Evolutionary conservation across 2,797 vertebrate genomes (phyloP).

Genomic region (Smutsia gigantea): DNA sequence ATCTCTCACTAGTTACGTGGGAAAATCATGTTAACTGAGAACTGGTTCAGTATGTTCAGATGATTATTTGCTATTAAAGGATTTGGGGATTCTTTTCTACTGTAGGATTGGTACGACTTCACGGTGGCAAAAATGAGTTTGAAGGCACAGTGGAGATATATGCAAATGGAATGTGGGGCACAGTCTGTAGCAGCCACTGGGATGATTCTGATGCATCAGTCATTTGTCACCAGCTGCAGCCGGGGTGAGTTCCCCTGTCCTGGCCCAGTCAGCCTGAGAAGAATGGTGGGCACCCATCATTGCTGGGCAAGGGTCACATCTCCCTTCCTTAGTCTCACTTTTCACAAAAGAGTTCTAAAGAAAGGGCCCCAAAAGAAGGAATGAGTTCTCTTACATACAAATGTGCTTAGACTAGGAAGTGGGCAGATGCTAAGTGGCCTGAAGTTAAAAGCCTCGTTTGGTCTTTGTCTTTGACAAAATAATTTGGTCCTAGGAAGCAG

Average conservation of each 20-base stretch:
- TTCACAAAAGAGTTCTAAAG: neutral
- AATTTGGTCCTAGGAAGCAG: neutral
- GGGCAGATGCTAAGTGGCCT: neutral
- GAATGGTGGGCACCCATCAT: too few species aligned
- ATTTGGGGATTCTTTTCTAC: neutral
- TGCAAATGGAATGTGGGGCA: constrained; percentile 91
- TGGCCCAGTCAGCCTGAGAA: neutral
- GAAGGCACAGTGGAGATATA: constrained; percentile 94
- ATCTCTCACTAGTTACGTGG: neutral
- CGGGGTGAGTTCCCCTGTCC: constrained; percentile 86
- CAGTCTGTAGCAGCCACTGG: constrained; percentile 91
- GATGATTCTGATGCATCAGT: constrained; percentile 91
- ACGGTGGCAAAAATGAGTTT: constrained; percentile 90
- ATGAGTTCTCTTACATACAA: neutral
- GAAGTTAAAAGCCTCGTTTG: neutral
- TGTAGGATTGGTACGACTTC: constrained; percentile 91
- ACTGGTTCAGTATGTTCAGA: neutral
- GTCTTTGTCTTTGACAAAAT: neutral
- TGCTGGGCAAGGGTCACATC: neutral
- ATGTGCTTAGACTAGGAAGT: neutral
- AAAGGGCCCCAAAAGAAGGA: neutral
- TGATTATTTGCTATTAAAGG: neutral
- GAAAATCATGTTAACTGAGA: neutral
- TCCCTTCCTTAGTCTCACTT: neutral
- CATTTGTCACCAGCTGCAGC: constrained; percentile 92